Percentiles rank a stretch among this genome's conserved stretches.
These are phyloP conservation scores for Raphicerus campestris DNA, from an alignment of 2,113 vertebrate genomes.

Conservation along the genomic window DNA sequence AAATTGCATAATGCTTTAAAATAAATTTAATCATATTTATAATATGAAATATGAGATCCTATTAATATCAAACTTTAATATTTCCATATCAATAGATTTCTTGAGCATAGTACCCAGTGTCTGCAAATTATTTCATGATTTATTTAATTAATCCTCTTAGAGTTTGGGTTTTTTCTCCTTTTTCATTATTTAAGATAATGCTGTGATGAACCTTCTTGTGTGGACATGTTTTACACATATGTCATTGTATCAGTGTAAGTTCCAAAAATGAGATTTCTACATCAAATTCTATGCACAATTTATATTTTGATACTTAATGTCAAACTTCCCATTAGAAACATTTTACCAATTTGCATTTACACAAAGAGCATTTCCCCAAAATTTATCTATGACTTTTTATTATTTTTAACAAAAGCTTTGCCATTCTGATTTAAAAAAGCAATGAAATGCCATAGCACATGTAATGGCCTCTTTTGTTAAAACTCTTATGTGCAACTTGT, in stretches of 20 bases:
- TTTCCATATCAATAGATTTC: neutral
- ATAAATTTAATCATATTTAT: neutral
- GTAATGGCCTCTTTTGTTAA: neutral
- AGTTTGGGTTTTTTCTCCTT: neutral
- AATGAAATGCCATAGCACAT: neutral
- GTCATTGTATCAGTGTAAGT: neutral
- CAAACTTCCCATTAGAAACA: neutral
- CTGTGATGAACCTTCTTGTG: neutral
- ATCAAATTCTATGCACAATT: neutral
- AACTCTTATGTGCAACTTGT: neutral
- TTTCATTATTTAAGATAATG: neutral
- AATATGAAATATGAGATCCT: neutral
- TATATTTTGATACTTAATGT: neutral
- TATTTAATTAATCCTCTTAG: neutral
- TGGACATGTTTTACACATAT: neutral
- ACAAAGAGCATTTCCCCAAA: neutral
- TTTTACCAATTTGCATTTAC: neutral
- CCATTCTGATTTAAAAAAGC: neutral
- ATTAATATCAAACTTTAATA: neutral
- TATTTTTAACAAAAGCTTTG: neutral
- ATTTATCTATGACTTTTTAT: neutral
- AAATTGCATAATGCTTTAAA: neutral
- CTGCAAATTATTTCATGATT: neutral
- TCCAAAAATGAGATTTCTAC: neutral
- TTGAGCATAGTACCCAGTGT: neutral